These are phyloP conservation scores for Chloroceryle aenea DNA, from an alignment of 2,113 vertebrate species.

Conservation along the genomic window DNA sequence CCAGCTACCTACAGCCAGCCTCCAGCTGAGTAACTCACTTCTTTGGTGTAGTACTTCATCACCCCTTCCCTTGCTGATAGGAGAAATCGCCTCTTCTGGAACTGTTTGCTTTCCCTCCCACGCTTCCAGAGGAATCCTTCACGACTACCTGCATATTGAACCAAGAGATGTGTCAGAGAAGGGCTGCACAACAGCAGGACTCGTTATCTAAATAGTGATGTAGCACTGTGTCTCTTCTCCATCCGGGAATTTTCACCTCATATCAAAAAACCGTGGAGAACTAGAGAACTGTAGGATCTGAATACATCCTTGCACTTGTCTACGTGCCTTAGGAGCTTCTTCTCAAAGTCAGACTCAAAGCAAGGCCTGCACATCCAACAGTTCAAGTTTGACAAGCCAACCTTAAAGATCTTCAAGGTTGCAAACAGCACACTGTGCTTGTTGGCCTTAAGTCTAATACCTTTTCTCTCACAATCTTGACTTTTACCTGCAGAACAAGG, in stretches of 20 bases:
- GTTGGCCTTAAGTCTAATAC: background rate
- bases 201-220: background rate
- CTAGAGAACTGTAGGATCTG: background rate
- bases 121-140: conserved; percentile 95
- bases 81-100: conserved; percentile 87
- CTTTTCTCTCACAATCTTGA: background rate
- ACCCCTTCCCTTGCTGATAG: conserved; percentile 87
- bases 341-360: background rate
- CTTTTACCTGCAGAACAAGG: conserved; percentile 83
- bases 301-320: background rate
- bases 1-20: background rate
- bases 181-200: background rate
- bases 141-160: conserved; percentile 78
- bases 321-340: background rate
- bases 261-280: background rate
- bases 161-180: background rate
- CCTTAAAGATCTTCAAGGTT: background rate
- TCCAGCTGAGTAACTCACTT: conserved; percentile 78
- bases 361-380: background rate
- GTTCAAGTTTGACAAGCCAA: background rate
- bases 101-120: conserved; percentile 87
- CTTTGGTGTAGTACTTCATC: conserved; percentile 92
- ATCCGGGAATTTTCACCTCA: background rate
- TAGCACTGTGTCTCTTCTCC: background rate
- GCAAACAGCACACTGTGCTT: background rate